Evolutionary conservation across 2,113 vertebrate species (phyloP).

Genomic region (Tachuris rubrigastra): DNA sequence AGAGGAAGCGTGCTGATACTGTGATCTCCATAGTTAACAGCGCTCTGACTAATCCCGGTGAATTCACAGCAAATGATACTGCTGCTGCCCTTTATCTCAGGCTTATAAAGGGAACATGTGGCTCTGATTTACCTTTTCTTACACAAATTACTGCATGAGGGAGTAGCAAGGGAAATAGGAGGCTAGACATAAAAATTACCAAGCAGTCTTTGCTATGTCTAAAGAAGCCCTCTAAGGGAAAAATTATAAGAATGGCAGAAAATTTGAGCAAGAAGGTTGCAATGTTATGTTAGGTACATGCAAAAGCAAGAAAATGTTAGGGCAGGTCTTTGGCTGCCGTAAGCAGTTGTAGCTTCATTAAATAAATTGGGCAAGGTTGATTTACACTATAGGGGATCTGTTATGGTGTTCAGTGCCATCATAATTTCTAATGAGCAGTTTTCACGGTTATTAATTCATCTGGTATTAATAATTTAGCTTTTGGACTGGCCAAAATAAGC

Average conservation of each 20-base stretch:
- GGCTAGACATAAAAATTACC: conserved; percentile 67
- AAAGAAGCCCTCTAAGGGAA: conserved; percentile 63
- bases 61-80: not conserved
- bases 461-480: conserved; percentile 49
- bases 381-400: conserved; percentile 34
- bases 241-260: conserved; percentile 58
- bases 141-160: conserved; percentile 55
- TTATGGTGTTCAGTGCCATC: conserved; percentile 20
- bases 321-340: conserved; percentile 23
- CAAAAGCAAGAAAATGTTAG: conserved; percentile 31
- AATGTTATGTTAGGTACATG: not conserved
- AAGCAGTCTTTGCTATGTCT: conserved; percentile 62
- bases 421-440: conserved; percentile 38
- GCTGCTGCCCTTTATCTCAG: conserved; percentile 50
- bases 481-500: conserved; percentile 27
- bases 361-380: conserved; percentile 21
- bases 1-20: not conserved
- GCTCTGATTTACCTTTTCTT: conserved; percentile 64
- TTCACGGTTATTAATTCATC: conserved; percentile 52
- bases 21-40: not conserved
- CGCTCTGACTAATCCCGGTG: not conserved
- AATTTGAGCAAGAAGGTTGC: conserved; percentile 40
- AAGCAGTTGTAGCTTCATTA: conserved; percentile 41
- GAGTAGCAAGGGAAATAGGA: conserved; percentile 60
- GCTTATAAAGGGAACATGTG: conserved; percentile 48